A percentile compares a stretch with the other conserved stretches of the same genome.
These are phyloP conservation scores for Thyatira batis DNA, from an alignment of 2,888 invertebrate genomes.

Conservation along the genomic window DNA sequence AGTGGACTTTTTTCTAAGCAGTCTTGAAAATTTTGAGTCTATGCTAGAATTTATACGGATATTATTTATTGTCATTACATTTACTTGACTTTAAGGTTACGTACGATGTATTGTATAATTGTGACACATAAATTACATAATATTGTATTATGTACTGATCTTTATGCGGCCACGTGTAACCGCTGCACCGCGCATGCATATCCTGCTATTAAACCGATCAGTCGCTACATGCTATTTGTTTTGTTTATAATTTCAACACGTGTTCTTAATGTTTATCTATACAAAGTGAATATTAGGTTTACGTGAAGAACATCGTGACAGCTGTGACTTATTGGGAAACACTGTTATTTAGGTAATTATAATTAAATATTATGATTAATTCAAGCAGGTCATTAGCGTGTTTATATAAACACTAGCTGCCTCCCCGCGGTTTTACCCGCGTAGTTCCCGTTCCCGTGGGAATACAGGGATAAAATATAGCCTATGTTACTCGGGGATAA, in stretches of 20 bases:
- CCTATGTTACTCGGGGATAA: no score
- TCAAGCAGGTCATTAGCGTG: no score
- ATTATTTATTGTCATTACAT: no score
- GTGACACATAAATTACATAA: constrained; percentile 2
- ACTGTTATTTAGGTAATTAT: no score
- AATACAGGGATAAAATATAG: no score
- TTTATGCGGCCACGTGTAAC: constrained; percentile 28
- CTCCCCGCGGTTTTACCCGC: no score
- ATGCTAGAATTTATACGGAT: no score
- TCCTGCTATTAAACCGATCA: constrained; percentile 16
- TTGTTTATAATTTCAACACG: constrained; percentile 15
- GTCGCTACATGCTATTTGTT: constrained; percentile 15
- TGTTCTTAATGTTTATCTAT: constrained; percentile 6
- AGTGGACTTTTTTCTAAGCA: not conserved
- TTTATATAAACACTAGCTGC: no score
- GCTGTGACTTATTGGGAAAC: not conserved
- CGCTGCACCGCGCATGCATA: constrained; percentile 8
- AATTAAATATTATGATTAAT: no score
- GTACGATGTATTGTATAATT: not conserved
- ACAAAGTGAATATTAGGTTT: not conserved
- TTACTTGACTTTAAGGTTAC: no score
- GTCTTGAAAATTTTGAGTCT: not conserved
- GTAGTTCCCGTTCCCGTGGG: no score
- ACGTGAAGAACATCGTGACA: not conserved
- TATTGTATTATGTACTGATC: constrained; percentile 12